Conservation (phyloP, 2,113 vertebrate species). For the Melierax canorus region DNA sequence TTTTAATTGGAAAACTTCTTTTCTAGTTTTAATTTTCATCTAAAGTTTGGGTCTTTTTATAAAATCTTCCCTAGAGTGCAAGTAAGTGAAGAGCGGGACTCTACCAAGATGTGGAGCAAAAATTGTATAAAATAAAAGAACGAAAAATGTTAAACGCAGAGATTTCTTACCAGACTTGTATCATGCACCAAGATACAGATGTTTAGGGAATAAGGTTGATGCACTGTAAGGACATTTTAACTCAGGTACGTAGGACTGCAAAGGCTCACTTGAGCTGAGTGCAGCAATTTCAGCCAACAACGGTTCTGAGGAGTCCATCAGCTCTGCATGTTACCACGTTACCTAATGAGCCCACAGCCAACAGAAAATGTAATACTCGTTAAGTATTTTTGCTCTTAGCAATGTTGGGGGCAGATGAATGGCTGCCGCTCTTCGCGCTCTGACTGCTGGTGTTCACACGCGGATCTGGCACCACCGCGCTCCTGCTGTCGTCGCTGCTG, state of each 20-base stretch:
- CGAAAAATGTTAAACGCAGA: not conserved
- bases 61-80: not conserved
- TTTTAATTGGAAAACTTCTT: not conserved
- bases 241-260: fast-evolving
- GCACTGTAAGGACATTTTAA: not conserved
- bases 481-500: not conserved
- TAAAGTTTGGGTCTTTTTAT: not conserved
- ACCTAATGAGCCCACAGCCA: not conserved
- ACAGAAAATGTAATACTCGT: not conserved
- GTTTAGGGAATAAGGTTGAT: not conserved
- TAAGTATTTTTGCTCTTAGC: not conserved
- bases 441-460: not conserved
- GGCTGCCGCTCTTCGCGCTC: not conserved
- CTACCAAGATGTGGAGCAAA: not conserved
- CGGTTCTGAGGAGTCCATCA: not conserved
- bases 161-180: not conserved
- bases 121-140: not conserved
- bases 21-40: not conserved
- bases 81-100: not conserved
- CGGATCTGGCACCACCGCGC: fast-evolving
- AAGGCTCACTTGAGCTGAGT: not conserved
- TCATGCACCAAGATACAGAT: not conserved
- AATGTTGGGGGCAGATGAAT: not conserved
- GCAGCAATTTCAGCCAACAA: not conserved
- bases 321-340: fast-evolving